phyloP scores from a whole-genome alignment of 2,888 invertebrate species.

The Polymixis lichenea region DNA sequence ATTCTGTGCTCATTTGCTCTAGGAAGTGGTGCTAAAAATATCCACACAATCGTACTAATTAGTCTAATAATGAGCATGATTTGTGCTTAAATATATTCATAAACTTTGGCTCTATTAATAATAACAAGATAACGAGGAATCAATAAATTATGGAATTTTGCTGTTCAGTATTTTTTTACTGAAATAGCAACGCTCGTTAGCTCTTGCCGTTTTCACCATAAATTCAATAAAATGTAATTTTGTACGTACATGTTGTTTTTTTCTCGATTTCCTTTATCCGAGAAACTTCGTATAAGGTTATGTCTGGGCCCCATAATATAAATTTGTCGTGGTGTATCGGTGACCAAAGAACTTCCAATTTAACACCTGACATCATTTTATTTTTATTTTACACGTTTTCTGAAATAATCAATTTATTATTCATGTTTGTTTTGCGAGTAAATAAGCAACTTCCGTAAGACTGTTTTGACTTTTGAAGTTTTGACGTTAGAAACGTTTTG shows the following conservation, averaged over 20 bases:
- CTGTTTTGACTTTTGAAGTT: slow-evolving; percentile 64
- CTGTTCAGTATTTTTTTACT: not conserved
- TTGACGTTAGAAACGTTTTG: slow-evolving; percentile 58
- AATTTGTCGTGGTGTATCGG: slow-evolving; percentile 94
- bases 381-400: slow-evolving; percentile 30
- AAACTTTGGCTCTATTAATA: slow-evolving; percentile 26
- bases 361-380: slow-evolving; percentile 83
- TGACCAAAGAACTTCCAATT: slow-evolving; percentile 96
- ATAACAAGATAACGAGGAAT: slow-evolving; percentile 40
- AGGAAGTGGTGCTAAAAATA: not conserved
- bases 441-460: slow-evolving; percentile 39
- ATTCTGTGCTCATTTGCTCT: not conserved
- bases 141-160: slow-evolving; percentile 3
- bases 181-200: not conserved
- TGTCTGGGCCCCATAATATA: slow-evolving; percentile 97
- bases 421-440: slow-evolving; percentile 56
- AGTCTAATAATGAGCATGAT: slow-evolving; percentile 23
- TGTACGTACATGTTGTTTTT: slow-evolving; percentile 82
- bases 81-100: slow-evolving; percentile 14
- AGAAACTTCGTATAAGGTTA: slow-evolving; percentile 95
- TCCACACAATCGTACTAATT: slow-evolving; percentile 8
- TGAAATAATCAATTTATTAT: slow-evolving; percentile 28
- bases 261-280: slow-evolving; percentile 90
- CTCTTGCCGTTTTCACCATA: not conserved
- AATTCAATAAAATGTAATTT: not conserved